Conservation (phyloP, 2,888 invertebrate genomes). For the Diaprepes abbreviatus region DNA sequence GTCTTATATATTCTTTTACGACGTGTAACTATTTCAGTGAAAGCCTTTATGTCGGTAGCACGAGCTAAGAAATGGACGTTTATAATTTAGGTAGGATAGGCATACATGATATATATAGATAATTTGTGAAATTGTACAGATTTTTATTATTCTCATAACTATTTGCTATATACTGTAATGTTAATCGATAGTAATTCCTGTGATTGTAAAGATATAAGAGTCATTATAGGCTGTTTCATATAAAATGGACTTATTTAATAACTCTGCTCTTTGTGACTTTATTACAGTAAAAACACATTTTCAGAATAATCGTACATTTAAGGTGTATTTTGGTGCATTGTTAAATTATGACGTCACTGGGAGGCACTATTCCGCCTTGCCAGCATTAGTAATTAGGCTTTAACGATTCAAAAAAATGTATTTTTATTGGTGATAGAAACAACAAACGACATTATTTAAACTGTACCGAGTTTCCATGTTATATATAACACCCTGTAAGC, state of each 20-base stretch:
- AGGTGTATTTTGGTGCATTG: too few relatives aligned
- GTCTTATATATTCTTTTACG: too few relatives aligned
- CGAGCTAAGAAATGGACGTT: slow-evolving; percentile 9
- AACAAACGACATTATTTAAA: too few relatives aligned
- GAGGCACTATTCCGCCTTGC: too few relatives aligned
- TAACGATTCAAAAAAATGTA: too few relatives aligned
- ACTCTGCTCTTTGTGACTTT: too few relatives aligned
- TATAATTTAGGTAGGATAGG: slow-evolving; percentile 6
- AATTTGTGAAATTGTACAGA: slow-evolving; percentile 57
- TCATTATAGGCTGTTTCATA: slow-evolving; percentile 23
- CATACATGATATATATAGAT: slow-evolving; percentile 10
- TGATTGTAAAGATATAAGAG: slow-evolving; percentile 43
- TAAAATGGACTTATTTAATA: slow-evolving; percentile 1
- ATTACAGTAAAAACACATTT: too few relatives aligned
- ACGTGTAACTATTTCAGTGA: neutral
- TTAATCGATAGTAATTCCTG: slow-evolving; percentile 43
- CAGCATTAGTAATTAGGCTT: too few relatives aligned
- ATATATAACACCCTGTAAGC: slow-evolving; percentile 8
- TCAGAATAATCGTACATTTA: too few relatives aligned
- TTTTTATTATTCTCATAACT: slow-evolving; percentile 62
- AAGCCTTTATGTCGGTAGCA: neutral
- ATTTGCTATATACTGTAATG: slow-evolving; percentile 44
- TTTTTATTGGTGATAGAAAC: too few relatives aligned
- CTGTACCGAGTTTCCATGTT: too few relatives aligned
- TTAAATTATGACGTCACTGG: too few relatives aligned